Base-by-base conservation (phyloP, 92 coral and sea anemone genomes). In the Plumapathes pennacea region DNA sequence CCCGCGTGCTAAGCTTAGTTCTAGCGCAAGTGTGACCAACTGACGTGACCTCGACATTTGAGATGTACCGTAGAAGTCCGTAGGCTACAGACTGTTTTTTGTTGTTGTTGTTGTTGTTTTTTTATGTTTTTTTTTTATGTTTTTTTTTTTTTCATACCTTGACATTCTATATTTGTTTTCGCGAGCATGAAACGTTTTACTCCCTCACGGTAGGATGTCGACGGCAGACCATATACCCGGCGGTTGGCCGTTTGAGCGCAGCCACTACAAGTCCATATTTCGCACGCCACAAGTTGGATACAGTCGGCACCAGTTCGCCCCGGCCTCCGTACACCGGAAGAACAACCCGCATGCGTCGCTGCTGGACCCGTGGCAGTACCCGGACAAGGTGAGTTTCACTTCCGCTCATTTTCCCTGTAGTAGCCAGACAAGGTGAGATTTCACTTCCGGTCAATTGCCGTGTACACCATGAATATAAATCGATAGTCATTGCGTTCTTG, bases 241-340 rank as follows among this genome's bases (percentile, higher is more conserved):
- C 18, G 94, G 89, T 14, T 92, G 98, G 98, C 98, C 98, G 3
- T 92, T 92, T 67, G 98, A 92, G 44, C 57, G 81, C 26, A 67
- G 96, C 14, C 98, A 92, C 74, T 92, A 92, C 58, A 73, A 72
- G 61, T 64, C 90, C 26, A 80, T 90, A 5, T 92, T 92, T 62
- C 64, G 96, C 24, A 92, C 98, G n/a, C 98, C 96, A 0, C 90
- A 89, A 48, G 42, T 57, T 51, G 60, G 57, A 18, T 92, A 76
- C 84, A 88, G 96, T 43, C 78, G 96, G 5, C 85, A 88, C 54
- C 63, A 71, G 20, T 83, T 82, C n/a, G 77, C 95, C 43, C 98
- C 96, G 1, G 54, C 55, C 30, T 88, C 96, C 1, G 90, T 74
- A 4, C 96, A 92, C 60, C 81, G 98, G 37, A 81, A 79, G 53